Base-by-base conservation (phyloP, 2,113 vertebrate genomes). In the Formicarius rufipectus region DNA sequence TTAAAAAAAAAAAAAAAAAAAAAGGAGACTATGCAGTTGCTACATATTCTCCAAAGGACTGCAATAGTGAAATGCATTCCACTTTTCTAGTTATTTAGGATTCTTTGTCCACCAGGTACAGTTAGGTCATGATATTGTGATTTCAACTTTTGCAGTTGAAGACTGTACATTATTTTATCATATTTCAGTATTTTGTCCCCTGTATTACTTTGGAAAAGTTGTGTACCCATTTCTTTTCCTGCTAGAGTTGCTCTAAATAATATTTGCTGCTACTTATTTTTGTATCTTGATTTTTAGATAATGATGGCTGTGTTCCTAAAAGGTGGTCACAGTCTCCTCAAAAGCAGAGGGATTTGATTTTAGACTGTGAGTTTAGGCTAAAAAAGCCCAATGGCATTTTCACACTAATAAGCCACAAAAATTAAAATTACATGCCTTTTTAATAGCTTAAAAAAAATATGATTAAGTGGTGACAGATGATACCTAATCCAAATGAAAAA, bases 391-490 rank as follows among this genome's bases (percentile, higher is more conserved):
- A 45, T 66, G 66, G 73, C 44, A 89, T 93, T 89, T 90, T n/a
- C 30, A 82, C 69, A 56, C 31, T 95, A 95, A 94, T 73, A 35
- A 49, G 40, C 93, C 88, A 96, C 75, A 95, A 88, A 94, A 96
- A 87, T 96, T 93, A 93, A 93, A 94, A 96, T 96, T 96, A 94
- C 92, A 96, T 87, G 90, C 86, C 73, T 66, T 96, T 94, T 89
- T 90, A 91, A 94, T 80, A 86, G 75, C 59, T n/a, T 59, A 81
- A 80, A 94, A 67, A 74, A 76, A 45, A 68, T 15, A 77, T 27
- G 35, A 93, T 59, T 63, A 72, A 93, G 74, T 50, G 66, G 60
- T 92, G 93, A 92, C 85, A 94, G 85, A 86, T 74, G 75, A 92
- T 93, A 89, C 40, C 25, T 81, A 19, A 73, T 75, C 37, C 60